Evolutionary conservation across 2,797 vertebrate species (phyloP), one percentile per base, ranked within the genome.

Genomic region (Yasuhikotakia modesta): DNA sequence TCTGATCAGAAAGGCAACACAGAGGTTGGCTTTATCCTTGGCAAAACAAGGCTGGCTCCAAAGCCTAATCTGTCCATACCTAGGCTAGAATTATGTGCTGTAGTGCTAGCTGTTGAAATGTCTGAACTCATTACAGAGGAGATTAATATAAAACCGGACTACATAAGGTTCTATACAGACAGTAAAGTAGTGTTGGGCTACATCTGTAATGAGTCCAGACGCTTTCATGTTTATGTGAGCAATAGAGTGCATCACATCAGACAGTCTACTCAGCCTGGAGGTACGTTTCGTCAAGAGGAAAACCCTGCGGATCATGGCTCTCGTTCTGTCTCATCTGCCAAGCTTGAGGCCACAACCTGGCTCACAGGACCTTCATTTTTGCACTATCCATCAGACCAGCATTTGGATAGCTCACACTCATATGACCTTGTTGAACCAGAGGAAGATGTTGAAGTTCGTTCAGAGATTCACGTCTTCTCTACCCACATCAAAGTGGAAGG

Each of bases 121-220:
- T 4, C 22, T 50, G 66, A 68, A 68, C 16, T 50, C 24, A 17
- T 68, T 30, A 68, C 45, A 50, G 45, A 46, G 7, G 45, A 68
- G 24, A 46, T 68, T 50, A n/a, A 68, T 46, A 1, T 5, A 35
- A 35, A 35, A 5, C 8, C 35, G 1, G 35, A 35, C 35, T 5
- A 7, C 5, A 35, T 5, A 35, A 35, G 35, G 4, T 35, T 35
- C 35, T 35, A 35, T 35, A 35, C 5, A 4, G 35, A 35, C 8
- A 35, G 35, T 5, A 35, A 5, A 35, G 35, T 35, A 35, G 35
- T 35, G 4, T 35, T 35, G 4, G 35, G 35, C 35, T 35, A 35
- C 35, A 35, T 35, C 35, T 35, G 8, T 35, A n/a, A n/a, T n/a
- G n/a, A n/a, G n/a, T n/a, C n/a, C n/a, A n/a, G n/a, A n/a, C n/a